A percentile compares a stretch with the other conserved stretches of the same genome.
Evolutionary conservation across 2,888 invertebrate genomes (phyloP).

Genomic region (Therioaphis trifolii): DNA sequence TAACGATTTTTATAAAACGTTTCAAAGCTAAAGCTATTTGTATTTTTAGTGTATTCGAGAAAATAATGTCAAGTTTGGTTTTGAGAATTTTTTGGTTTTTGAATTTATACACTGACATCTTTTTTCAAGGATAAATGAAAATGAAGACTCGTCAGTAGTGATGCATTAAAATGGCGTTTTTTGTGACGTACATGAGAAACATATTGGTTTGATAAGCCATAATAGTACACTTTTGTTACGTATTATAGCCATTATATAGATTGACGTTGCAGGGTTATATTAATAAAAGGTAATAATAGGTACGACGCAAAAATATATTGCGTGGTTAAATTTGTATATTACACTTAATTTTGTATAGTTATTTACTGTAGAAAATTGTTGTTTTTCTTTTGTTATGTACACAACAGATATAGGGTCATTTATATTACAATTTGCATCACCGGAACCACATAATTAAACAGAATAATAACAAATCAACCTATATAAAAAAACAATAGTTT

Average conservation of each 20-base stretch:
- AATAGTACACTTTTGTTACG: too few relatives aligned
- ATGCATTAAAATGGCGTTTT: too few relatives aligned
- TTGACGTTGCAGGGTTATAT: constrained; percentile 15
- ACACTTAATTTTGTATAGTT: constrained; percentile 5
- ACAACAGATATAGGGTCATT: background rate
- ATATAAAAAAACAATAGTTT: constrained; percentile 33
- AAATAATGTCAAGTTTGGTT: too few relatives aligned
- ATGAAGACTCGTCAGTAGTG: too few relatives aligned
- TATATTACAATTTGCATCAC: constrained; percentile 2
- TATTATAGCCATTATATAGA: constrained; percentile 26
- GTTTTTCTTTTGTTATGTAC: constrained; percentile 23
- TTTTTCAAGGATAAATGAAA: too few relatives aligned
- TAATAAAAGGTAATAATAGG: constrained; percentile 15
- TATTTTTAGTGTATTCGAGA: too few relatives aligned
- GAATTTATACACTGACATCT: too few relatives aligned
- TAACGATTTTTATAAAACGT: too few relatives aligned
- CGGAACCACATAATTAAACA: constrained; percentile 36
- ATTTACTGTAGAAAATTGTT: background rate
- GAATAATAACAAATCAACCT: constrained; percentile 28
- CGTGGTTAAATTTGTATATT: background rate
- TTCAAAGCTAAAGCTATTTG: too few relatives aligned
- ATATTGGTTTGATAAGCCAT: too few relatives aligned
- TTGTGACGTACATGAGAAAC: too few relatives aligned
- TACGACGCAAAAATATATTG: constrained; percentile 12
- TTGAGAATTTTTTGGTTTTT: too few relatives aligned